Evolutionary conservation across 2,888 invertebrate species (phyloP), one percentile per base, ranked within the genome.

Genomic region (Aquatica leii): DNA sequence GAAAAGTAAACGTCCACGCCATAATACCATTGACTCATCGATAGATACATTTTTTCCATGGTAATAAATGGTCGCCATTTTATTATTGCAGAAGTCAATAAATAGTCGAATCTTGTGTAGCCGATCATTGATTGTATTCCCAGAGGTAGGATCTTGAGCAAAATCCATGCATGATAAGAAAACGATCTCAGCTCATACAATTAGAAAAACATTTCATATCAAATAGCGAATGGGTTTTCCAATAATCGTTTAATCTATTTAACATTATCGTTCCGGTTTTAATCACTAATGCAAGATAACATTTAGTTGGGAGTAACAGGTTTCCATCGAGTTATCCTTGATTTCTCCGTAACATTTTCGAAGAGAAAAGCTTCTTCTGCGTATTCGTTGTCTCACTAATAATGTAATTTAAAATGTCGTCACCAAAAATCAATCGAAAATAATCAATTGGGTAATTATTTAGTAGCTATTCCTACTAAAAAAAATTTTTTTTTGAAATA

Each of bases 191-290:
- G n/a, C n/a, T n/a, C n/a, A n/a, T n/a, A n/a, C n/a, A n/a, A n/a
- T n/a, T n/a, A n/a, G n/a, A n/a, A n/a, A n/a, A n/a, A n/a, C n/a
- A n/a, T n/a, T 37, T 37, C 37, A 37, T n/a, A 12, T 9, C 12
- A 37, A 37, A 37, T 37, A 37, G 12, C 12, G 37, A 9, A 37
- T n/a, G n/a, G n/a, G n/a, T n/a, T 37, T 37, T 66, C 69, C 65
- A 71, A 52, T 69, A 67, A 51, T 69, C 68, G 17, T 63, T 46
- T 14, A 67, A 34, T 37, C 67, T 52, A 18, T 52, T 51, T 11
- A 65, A 3, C 53, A 46, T 24, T 18, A 70, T 67, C 34, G 55
- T 65, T 20, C 67, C 70, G 67, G 66, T 70, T 49, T 69, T 63
- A 41, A 65, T 59, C 31, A 67, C 21, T 37, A 69, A 24, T 6